These are phyloP conservation scores for Chironomus tepperi DNA, from an alignment of 1,140 invertebrate genomes.

Conservation along the genomic window DNA sequence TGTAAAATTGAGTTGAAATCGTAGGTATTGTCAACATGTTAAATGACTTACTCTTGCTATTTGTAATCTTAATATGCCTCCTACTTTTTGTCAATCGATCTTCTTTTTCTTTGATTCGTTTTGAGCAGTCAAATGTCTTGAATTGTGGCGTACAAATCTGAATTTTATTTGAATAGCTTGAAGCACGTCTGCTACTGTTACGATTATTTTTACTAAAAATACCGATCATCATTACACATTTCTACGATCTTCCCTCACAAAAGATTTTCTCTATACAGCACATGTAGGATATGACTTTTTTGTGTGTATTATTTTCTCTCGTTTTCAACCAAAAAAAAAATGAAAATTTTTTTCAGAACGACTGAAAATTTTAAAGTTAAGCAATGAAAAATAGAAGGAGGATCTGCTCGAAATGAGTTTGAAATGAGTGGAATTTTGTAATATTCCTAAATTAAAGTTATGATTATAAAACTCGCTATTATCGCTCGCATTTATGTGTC, in stretches of 20 bases:
- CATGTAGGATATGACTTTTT: too few species aligned
- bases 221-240: background rate
- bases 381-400: too few species aligned
- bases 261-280: background rate
- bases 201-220: background rate
- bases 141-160: background rate
- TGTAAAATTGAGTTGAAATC: too few species aligned
- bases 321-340: too few species aligned
- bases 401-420: too few species aligned
- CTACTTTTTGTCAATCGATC: constrained; percentile 20
- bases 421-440: too few species aligned
- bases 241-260: background rate
- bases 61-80: constrained; percentile 29
- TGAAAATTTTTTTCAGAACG: too few species aligned
- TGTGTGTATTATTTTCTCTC: too few species aligned
- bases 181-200: background rate
- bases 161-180: constrained; percentile 6
- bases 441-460: too few species aligned
- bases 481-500: too few species aligned
- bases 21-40: constrained; percentile 34
- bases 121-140: background rate
- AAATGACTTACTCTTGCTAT: constrained; percentile 42
- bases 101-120: background rate
- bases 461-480: too few species aligned
- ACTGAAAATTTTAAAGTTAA: too few species aligned